Evolutionary conservation across 2,113 vertebrate species (phyloP), one percentile per base, ranked within the genome.

Genomic region (Prolemur simus): DNA sequence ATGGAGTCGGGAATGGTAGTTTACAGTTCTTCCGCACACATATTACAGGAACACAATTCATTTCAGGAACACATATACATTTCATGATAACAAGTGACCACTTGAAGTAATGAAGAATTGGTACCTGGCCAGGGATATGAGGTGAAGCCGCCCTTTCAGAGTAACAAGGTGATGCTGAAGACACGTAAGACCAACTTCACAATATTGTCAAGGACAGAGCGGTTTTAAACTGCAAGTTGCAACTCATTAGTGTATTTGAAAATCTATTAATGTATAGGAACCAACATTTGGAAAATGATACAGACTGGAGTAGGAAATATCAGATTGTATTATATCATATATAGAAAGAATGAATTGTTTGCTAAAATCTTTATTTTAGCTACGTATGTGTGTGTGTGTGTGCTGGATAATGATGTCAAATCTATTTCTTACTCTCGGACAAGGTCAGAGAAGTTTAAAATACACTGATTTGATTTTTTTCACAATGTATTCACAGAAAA

Each of bases 1-100:
- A 0, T 27, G 71, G 20, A 9, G 9, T 12, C 4, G 21, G 34
- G 34, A 6, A 8, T 1, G 1, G 0, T 1, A 8, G 15, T 15
- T 76, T 29, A 32, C 0, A n/a, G 25, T 21, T 18, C 37, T 74
- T 34, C 0, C 7, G 21, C 1, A 2, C 12, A 6, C 9, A 18
- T 20, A 15, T 0, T 39, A 1, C 15, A 29, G 68, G 56, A n/a
- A 63, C 42, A n/a, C 6, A 27, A 13, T n/a, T n/a, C n/a, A n/a
- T n/a, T n/a, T n/a, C 15, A 29, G 68, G 56, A n/a, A 63, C 42
- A n/a, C 6, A 27, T 5, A 37, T 8, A 8, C 1, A 29, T 3
- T 74, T 47, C 42, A 7, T 39, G 39, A 37, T 6, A 20, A 69
- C 20, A 15, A 54, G 39, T 6, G 32, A 49, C 6, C 23, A 56